phyloP scores from a whole-genome alignment of 1,140 invertebrate genomes.

The Drosophila hydei region DNA sequence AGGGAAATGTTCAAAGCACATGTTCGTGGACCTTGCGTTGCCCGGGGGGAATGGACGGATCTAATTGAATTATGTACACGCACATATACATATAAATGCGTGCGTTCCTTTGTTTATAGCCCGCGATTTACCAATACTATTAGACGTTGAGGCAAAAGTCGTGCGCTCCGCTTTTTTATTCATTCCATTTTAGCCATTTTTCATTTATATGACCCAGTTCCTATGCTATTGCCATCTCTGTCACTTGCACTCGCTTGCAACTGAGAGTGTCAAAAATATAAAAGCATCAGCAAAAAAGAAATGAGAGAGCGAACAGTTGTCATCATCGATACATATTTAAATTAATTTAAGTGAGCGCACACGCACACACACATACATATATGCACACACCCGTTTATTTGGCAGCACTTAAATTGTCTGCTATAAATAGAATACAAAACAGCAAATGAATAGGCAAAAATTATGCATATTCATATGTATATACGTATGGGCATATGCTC shows the following conservation, averaged over 20 bases:
- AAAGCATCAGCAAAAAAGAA: slow-evolving; percentile 1
- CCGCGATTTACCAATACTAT: slow-evolving; percentile 31
- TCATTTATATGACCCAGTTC: slow-evolving; percentile 54
- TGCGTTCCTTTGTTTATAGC: slow-evolving; percentile 47
- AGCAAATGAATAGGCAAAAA: slow-evolving; percentile 19
- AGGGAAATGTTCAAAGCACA: slow-evolving; percentile 76
- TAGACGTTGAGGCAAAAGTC: slow-evolving; percentile 29
- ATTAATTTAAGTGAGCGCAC: slow-evolving; percentile 36
- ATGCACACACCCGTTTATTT: slow-evolving; percentile 9
- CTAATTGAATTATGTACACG: slow-evolving; percentile 70
- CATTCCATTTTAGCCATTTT: slow-evolving; percentile 44
- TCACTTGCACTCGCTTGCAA: slow-evolving; percentile 41
- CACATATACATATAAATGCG: slow-evolving; percentile 9
- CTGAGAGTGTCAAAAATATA: slow-evolving; percentile 37
- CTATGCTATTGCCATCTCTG: slow-evolving; percentile 46
- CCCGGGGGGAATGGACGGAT: background rate
- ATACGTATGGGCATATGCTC: background rate
- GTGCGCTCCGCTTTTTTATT: slow-evolving; percentile 26
- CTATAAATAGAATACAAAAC: slow-evolving; percentile 27
- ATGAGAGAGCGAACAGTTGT: slow-evolving; percentile 28
- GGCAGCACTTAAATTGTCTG: slow-evolving; percentile 26
- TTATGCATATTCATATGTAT: background rate
- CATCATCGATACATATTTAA: slow-evolving; percentile 44
- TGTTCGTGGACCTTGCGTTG: slow-evolving; percentile 33
- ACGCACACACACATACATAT: slow-evolving; percentile 6